A percentile compares a stretch with the other conserved stretches of the same genome.
phyloP scores from a whole-genome alignment of 2,113 vertebrate species.

The human region GRCh38 chr6:62283001-62283500 shows the following conservation, averaged over 20 bases:
- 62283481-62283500: constrained; percentile 41
- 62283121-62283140: constrained; percentile 11
- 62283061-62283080: constrained; percentile 51
- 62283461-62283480: not conserved
- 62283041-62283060: constrained; percentile 39
- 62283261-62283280: constrained; percentile 19
- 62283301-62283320: not conserved
- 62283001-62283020: constrained; percentile 69
- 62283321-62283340: not conserved
- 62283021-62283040: constrained; percentile 54
- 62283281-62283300: not conserved
- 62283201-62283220: not conserved
- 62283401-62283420: constrained; percentile 47
- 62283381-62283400: constrained; percentile 13
- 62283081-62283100: constrained; percentile 38
- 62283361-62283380: not conserved
- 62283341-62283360: not conserved
- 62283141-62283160: constrained; percentile 47
- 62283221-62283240: not conserved
- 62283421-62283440: constrained; percentile 35
- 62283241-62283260: constrained; percentile 37
- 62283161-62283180: not conserved
- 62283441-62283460: not conserved
- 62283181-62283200: not conserved
- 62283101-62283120: constrained; percentile 42